phyloP scores from a whole-genome alignment of 2,113 vertebrate species.

The Balaeniceps rex region DNA sequence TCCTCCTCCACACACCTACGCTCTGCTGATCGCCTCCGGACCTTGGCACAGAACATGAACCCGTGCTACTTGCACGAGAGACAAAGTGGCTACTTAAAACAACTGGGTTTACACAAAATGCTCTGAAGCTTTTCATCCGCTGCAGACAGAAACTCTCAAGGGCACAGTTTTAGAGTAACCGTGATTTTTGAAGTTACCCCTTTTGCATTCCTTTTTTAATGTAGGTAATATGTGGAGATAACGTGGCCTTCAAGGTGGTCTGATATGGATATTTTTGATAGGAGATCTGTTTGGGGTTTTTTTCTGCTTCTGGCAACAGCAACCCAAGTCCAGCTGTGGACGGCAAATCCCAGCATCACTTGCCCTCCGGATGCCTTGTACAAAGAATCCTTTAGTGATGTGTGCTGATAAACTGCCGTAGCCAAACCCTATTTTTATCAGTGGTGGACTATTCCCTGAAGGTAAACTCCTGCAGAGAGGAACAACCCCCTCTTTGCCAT shows the following conservation, averaged over 20 bases:
- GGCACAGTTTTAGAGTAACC: not conserved
- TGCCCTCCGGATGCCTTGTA: not conserved
- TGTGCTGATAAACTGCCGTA: not conserved
- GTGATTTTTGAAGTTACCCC: not conserved
- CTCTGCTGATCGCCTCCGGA: no score
- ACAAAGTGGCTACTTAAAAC: not conserved
- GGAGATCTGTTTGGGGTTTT: not conserved
- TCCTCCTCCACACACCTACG: no score
- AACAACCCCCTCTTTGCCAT: not conserved
- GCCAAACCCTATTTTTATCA: not conserved
- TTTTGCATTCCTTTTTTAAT: not conserved
- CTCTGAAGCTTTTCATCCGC: not conserved
- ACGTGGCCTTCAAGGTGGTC: not conserved
- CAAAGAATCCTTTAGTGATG: not conserved
- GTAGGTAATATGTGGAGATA: not conserved
- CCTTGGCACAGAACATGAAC: accelerated
- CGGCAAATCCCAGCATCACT: not conserved
- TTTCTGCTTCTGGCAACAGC: not conserved
- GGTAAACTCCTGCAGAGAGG: not conserved
- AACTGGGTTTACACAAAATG: not conserved
- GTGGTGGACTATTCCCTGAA: not conserved
- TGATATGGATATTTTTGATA: not conserved
- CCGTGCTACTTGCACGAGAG: not conserved
- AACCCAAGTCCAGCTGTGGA: not conserved
- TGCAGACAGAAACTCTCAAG: not conserved